Evolutionary conservation across 2,113 vertebrate genomes (phyloP), one percentile per base, ranked within the genome.

Genomic region (Pteruthius melanotis): DNA sequence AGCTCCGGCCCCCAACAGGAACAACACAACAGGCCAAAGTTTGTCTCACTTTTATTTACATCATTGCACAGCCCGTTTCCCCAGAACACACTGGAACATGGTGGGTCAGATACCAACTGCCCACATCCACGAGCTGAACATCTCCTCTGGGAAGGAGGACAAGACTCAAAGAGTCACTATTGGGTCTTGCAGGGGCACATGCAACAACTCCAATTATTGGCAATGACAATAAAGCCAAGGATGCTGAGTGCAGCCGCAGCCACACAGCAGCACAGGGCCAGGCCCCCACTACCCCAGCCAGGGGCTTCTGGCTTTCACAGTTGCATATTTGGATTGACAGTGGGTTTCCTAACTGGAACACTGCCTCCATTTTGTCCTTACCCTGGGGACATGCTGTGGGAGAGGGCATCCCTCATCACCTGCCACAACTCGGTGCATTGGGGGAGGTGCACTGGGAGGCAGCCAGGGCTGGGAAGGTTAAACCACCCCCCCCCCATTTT

Each of bases 31-130:
- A 92, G 69, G 56, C 60, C 47, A 9, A 68, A 26, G 83, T 85
- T 83, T 56, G 52, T 95, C 93, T 93, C 66, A 83, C 85, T 90
- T 97, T 97, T 97, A 97, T 97, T 97, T 95, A 96, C 92, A 96
- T 14, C 56, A 97, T 96, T 95, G 95, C 94, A 96, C 93, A 83
- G 95, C 93, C 95, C 83, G 0, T 95, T 96, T 96, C 85, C 94
- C 90, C 90, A 16, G 82, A 93, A 77, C 3, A 3, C 85, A 64
- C 68, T 37, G 85, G 84, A 82, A 91, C 1, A 6, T 69, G 87
- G 69, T 7, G 21, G 78, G 85, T 91, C 87, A 79, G 63, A 83
- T 78, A 50, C 49, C 2, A 2, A 69, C 39, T 80, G 53, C 92
- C 85, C 88, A 83, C 79, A 60, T 27, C 90, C 88, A 64, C 0